Conservation (phyloP, 30 jellyfish, hydroid and myxozoan genomes). For the Chrysaora quinquecirrha region DNA sequence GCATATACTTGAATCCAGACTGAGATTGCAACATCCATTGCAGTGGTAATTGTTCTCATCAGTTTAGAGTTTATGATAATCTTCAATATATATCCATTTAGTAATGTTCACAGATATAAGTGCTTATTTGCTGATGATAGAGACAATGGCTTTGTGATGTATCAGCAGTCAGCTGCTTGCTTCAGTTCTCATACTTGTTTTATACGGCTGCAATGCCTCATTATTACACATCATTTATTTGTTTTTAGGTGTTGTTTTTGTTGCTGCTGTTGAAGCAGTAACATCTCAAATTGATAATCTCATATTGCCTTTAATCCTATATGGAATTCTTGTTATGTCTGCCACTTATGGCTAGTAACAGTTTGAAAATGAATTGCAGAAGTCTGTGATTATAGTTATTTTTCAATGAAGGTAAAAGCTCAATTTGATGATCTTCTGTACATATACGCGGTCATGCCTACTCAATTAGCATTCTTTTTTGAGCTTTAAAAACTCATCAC, state of each 20-base stretch:
- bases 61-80: conserved; percentile 68
- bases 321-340: conserved; percentile 21
- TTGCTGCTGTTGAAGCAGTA: conserved; percentile 63
- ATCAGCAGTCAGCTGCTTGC: conserved; percentile 38
- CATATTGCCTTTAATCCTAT: conserved; percentile 69
- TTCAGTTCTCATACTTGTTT: conserved; percentile 9
- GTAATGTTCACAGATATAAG: conserved; percentile 52
- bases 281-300: conserved; percentile 88
- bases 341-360: too few species aligned
- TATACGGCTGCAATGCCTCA: conserved; percentile 10
- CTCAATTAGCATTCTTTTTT: too few species aligned
- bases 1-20: conserved; percentile 44
- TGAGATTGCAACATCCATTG: conserved; percentile 47
- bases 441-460: too few species aligned
- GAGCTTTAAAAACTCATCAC: too few species aligned
- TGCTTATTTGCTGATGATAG: conserved; percentile 73
- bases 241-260: conserved; percentile 16
- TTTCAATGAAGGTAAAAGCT: too few species aligned
- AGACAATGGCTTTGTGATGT: conserved; percentile 79
- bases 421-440: too few species aligned
- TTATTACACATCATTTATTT: background rate
- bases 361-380: too few species aligned
- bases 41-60: conserved; percentile 54
- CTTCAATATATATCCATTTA: conserved; percentile 50
- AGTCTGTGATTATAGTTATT: too few species aligned